Conservation (phyloP, 1,140 invertebrate genomes). For the Aporrectodea caliginosa region DNA sequence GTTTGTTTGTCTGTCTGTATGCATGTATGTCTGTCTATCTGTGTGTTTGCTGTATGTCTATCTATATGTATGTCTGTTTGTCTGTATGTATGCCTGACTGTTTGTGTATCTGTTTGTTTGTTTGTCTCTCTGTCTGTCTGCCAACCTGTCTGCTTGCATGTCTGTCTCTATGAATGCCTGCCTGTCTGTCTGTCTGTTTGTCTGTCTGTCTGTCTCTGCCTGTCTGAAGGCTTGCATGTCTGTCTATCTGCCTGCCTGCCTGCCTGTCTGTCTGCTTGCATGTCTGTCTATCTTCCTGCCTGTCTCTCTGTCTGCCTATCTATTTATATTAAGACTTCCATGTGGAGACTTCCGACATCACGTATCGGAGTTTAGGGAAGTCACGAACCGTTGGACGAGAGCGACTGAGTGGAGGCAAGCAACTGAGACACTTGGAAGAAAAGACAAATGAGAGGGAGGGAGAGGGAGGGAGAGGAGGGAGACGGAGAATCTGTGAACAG, state of each 20-base stretch:
- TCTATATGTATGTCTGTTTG: not conserved
- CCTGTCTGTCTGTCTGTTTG: not conserved
- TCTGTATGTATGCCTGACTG: not conserved
- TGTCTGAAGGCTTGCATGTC: too few species aligned
- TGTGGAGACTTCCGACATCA: not conserved
- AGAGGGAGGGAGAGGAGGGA: not conserved
- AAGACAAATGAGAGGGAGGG: not conserved
- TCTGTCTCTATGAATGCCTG: not conserved
- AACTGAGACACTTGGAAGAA: not conserved
- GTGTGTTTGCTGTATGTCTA: not conserved
- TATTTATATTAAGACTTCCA: not conserved
- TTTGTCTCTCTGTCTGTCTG: not conserved
- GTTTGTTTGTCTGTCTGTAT: not conserved
- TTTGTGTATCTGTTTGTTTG: not conserved
- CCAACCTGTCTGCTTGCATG: not conserved
- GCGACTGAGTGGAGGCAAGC: not conserved
- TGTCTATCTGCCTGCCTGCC: too few species aligned
- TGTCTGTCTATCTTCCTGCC: not conserved
- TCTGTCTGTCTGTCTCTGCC: too few species aligned
- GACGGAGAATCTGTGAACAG: not conserved
- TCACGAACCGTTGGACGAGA: not conserved
- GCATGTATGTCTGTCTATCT: too few species aligned
- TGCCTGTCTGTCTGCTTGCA: not conserved
- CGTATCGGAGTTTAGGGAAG: not conserved
- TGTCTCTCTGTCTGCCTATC: not conserved